Evolutionary conservation across 2,888 invertebrate genomes (phyloP).

Genomic region (Lamellibrachia columna): DNA sequence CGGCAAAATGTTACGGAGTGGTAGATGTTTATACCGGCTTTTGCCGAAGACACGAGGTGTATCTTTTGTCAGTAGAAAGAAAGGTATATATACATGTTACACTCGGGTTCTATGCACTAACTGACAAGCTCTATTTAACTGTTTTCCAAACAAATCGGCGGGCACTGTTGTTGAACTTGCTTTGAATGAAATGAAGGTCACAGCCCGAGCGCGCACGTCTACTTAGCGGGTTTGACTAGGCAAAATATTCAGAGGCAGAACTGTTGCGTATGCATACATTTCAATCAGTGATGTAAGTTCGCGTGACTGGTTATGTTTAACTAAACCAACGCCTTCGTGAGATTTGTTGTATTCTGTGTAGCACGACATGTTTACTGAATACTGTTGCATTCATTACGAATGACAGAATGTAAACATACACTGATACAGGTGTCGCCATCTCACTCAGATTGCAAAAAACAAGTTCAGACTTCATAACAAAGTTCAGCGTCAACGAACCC

Average conservation of each 20-base stretch:
- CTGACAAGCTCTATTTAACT: neutral
- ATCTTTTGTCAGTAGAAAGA: neutral
- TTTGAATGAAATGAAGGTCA: neutral
- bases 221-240: neutral
- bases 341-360: neutral
- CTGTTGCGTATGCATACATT: neutral
- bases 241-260: neutral
- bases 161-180: neutral
- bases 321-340: neutral
- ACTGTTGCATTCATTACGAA: neutral
- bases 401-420: too few relatives aligned
- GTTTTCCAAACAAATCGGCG: neutral
- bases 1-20: neutral
- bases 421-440: too few relatives aligned
- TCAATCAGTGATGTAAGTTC: neutral
- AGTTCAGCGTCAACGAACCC: too few relatives aligned
- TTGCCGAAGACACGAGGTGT: neutral
- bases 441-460: too few relatives aligned
- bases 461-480: too few relatives aligned
- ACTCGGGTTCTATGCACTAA: neutral
- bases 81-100: neutral
- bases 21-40: slow-evolving; percentile 4
- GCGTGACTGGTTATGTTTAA: neutral
- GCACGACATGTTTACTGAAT: neutral
- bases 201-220: neutral